Evolutionary conservation across 2,888 invertebrate species (phyloP), one percentile per base, ranked within the genome.

Genomic region (Helicoverpa assulta): DNA sequence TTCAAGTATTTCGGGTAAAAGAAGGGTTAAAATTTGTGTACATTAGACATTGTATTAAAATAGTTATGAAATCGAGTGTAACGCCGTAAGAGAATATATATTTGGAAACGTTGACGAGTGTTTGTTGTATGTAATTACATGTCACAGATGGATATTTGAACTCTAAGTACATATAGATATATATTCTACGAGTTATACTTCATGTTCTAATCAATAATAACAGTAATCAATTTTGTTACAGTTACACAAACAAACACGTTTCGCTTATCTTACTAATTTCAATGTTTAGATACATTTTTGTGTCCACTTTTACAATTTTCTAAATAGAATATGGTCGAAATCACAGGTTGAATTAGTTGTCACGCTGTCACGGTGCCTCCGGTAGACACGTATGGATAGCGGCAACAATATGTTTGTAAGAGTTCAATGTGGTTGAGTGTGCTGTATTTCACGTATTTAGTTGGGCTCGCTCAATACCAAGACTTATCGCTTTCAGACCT

Each of bases 381-480:
- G 70, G 79, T 82, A 84, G 83, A 76, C 80, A 76, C 78, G 71
- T 80, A 67, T 57, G 65, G 40, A 60, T 72, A 67, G 78, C 76
- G 74, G 67, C 76, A 65, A 76, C 71, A 50, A 66, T 73, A 66
- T 76, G 78, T 73, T 67, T 75, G 70, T 84, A 85, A 85, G 86
- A 85, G 84, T 85, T 91, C 89, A 87, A 90, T 90, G 86, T 90
- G 90, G 83, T 92, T 91, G 93, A 92, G 92, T 94, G 92, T 93
- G 91, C 89, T 92, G 87, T 92, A 89, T 90, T 89, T 91, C 91
- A 92, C 91, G 88, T 93, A 88, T 91, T 92, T 91, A 91, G 92
- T 95, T 95, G 94, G 91, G 94, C 91, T 93, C 94, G 95, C 95
- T 95, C 95, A 95, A 94, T 94, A 89, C 88, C 91, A 95, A 95